Percentiles rank a stretch among this genome's conserved stretches.
These are phyloP conservation scores for Rhabdomys pumilio DNA, from an alignment of 2,797 vertebrate genomes.

Conservation along the genomic window DNA sequence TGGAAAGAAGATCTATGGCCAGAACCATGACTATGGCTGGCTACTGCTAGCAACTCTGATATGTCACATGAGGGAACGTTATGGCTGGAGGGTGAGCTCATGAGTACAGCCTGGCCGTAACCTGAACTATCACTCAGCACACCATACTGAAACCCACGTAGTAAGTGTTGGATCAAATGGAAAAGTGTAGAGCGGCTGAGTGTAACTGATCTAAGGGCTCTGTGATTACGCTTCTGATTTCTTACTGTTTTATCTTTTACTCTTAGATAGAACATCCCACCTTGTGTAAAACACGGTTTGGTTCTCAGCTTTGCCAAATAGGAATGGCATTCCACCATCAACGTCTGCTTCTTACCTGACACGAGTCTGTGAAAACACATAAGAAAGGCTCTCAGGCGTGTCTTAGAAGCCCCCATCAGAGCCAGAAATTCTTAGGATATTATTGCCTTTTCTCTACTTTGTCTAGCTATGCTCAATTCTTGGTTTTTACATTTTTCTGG, in stretches of 20 bases:
- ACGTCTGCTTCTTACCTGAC: neutral
- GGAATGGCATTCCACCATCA: neutral
- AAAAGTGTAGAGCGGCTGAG: neutral
- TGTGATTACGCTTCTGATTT: neutral
- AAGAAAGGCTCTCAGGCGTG: neutral
- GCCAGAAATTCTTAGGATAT: neutral
- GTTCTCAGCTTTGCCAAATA: neutral
- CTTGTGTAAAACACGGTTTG: neutral
- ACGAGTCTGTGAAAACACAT: neutral
- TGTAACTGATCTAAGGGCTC: neutral
- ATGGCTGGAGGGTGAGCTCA: neutral
- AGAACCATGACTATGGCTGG: neutral
- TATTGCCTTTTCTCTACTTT: neutral
- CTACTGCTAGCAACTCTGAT: neutral
- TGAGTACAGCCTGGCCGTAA: neutral
- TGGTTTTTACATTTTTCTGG: neutral
- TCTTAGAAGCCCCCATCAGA: neutral
- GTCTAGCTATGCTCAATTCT: neutral
- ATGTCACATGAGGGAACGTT: neutral
- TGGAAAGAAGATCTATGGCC: neutral
- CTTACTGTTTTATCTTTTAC: slow-evolving; percentile 32
- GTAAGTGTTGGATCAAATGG: neutral
- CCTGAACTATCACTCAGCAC: no score
- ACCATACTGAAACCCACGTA: fast-evolving
- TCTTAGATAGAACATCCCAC: neutral